Conservation (phyloP, 2,888 invertebrate species). For the Epirrita christyi region DNA sequence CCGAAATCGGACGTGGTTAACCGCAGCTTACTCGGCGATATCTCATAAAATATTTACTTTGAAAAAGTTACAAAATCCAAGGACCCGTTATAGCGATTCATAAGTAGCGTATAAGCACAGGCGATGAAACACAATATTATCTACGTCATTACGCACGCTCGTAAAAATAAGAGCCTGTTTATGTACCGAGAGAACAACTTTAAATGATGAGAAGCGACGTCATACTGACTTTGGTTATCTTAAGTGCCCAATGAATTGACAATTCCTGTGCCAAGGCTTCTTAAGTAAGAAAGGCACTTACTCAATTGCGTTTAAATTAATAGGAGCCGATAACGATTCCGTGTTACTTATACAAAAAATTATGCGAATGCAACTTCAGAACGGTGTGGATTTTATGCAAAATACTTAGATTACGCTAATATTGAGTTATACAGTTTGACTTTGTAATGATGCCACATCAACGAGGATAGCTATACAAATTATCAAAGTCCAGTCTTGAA, state of each 20-base stretch:
- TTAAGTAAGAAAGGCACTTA: constrained; percentile 56
- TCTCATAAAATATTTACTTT: constrained; percentile 11
- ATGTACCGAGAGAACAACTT: constrained; percentile 43
- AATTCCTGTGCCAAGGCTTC: constrained; percentile 50
- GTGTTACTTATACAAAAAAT: constrained; percentile 44
- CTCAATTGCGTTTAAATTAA: constrained; percentile 55
- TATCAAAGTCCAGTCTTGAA: constrained; percentile 57
- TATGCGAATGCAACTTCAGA: constrained; percentile 46
- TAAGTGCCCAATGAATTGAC: constrained; percentile 62
- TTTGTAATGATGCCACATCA: constrained; percentile 58
- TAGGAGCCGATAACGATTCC: constrained; percentile 46
- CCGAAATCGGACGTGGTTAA: constrained; percentile 46
- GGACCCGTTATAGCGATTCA: not conserved
- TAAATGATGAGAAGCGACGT: constrained; percentile 32
- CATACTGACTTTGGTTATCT: constrained; percentile 57
- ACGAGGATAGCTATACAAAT: constrained; percentile 53
- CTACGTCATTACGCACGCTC: constrained; percentile 28
- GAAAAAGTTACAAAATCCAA: not conserved
- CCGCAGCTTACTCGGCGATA: constrained; percentile 37
- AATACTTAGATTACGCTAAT: constrained; percentile 50
- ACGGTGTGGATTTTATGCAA: constrained; percentile 52
- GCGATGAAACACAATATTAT: constrained; percentile 30
- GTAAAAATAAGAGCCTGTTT: constrained; percentile 42
- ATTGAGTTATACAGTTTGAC: constrained; percentile 46
- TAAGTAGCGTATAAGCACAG: constrained; percentile 3